phyloP scores from a whole-genome alignment of 2,113 vertebrate species.

The Eublepharis macularius region DNA sequence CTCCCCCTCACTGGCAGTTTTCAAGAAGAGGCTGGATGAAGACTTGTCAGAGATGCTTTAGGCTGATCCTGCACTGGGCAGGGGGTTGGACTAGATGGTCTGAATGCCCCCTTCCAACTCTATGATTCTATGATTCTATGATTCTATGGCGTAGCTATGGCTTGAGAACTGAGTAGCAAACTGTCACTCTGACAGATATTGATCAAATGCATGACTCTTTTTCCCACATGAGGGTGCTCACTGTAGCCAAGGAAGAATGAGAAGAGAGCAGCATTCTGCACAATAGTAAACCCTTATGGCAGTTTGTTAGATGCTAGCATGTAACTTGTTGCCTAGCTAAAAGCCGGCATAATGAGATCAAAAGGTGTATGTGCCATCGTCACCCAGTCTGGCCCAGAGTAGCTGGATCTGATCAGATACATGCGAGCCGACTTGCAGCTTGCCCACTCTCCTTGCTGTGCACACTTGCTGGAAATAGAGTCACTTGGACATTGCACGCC shows the following conservation, averaged over 20 bases:
- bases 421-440: neutral
- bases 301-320: neutral
- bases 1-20: too few species aligned
- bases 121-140: too few species aligned
- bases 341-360: neutral
- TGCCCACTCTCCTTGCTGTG: neutral
- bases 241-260: neutral
- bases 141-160: too few species aligned
- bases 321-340: neutral
- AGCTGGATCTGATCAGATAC: neutral
- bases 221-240: neutral
- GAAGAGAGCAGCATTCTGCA: neutral
- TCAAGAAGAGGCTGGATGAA: too few species aligned
- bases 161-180: too few species aligned
- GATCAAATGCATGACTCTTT: neutral
- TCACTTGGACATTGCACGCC: neutral
- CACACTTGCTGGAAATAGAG: slow-evolving; percentile 1
- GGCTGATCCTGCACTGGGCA: too few species aligned
- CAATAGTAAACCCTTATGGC: neutral
- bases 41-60: too few species aligned
- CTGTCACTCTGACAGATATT: neutral
- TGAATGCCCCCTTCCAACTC: too few species aligned
- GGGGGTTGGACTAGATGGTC: too few species aligned
- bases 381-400: neutral
- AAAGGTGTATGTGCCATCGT: neutral